These are phyloP conservation scores for Hiodon alosoides DNA, from an alignment of 2,113 vertebrate genomes.

Conservation along the genomic window DNA sequence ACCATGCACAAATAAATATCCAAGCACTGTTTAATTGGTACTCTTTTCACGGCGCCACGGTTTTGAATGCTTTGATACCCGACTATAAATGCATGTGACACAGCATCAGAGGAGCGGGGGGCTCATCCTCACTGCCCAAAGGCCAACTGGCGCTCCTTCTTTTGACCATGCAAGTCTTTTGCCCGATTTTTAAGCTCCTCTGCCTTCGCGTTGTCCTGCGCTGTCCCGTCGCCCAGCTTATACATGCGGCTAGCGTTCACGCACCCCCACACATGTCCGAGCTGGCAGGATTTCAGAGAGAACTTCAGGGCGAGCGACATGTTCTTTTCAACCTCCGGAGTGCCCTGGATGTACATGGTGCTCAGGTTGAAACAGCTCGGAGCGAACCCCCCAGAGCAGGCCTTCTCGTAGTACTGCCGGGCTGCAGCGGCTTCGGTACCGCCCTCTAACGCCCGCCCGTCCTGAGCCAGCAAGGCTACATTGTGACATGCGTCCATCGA, in stretches of 20 bases:
- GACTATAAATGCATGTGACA: not conserved
- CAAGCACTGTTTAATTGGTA: too few relatives aligned
- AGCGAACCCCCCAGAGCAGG: slow-evolving; percentile 72
- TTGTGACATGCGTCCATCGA: slow-evolving; percentile 80
- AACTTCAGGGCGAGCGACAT: slow-evolving; percentile 71
- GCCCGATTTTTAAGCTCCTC: slow-evolving; percentile 84
- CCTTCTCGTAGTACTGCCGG: slow-evolving; percentile 77
- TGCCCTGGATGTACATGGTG: slow-evolving; percentile 74
- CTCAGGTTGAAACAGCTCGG: slow-evolving; percentile 77
- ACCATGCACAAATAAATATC: too few relatives aligned
- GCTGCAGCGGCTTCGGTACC: slow-evolving; percentile 61
- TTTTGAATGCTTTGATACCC: too few relatives aligned
- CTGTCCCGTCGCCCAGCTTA: slow-evolving; percentile 79
- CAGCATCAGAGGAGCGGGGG: slow-evolving; percentile 1
- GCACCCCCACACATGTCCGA: slow-evolving; percentile 89
- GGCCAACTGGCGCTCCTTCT: slow-evolving; percentile 58
- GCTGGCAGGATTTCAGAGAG: slow-evolving; percentile 45
- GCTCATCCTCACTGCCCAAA: slow-evolving; percentile 56
- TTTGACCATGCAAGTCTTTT: slow-evolving; percentile 67
- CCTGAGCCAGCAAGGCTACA: slow-evolving; percentile 71
- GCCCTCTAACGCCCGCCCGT: slow-evolving; percentile 55
- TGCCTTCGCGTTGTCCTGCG: slow-evolving; percentile 77
- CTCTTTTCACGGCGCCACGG: too few relatives aligned
- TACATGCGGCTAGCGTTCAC: slow-evolving; percentile 95
- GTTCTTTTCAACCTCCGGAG: slow-evolving; percentile 67